Evolutionary conservation across 2,113 vertebrate genomes (phyloP).

Genomic region (Cinclus cinclus): DNA sequence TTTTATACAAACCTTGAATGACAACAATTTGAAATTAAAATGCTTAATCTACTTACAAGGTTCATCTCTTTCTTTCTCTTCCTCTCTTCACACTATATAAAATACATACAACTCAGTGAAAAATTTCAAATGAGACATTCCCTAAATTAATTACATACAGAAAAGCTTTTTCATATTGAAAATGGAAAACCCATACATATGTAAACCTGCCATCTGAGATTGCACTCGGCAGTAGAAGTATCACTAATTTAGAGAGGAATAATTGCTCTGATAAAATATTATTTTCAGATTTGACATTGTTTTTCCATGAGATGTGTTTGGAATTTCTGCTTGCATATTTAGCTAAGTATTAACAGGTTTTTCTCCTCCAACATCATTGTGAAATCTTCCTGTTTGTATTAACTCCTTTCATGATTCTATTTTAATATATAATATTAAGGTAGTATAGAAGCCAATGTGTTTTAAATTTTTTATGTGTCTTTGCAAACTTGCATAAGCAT

Average conservation of each 20-base stretch:
- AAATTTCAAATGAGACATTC: not conserved
- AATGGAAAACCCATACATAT: not conserved
- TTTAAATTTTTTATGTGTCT: not conserved
- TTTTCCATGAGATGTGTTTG: not conserved
- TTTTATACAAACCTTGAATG: not conserved
- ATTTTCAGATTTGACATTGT: not conserved
- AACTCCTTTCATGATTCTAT: not conserved
- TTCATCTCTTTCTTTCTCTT: not conserved
- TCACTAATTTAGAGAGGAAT: not conserved
- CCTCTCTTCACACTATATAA: not conserved
- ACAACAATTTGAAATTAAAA: not conserved
- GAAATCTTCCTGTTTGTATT: not conserved
- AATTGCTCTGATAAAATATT: not conserved
- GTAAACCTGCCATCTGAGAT: not conserved
- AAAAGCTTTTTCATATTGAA: not conserved
- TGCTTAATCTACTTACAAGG: not conserved
- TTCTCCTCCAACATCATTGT: not conserved
- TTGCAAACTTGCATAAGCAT: not conserved
- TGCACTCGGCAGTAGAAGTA: not conserved
- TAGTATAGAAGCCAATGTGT: not conserved
- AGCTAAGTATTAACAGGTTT: not conserved
- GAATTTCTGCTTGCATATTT: not conserved
- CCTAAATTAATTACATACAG: not conserved
- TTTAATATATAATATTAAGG: not conserved
- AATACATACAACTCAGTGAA: not conserved